Evolutionary conservation across 1,140 invertebrate genomes (phyloP).

Genomic region (Tenebrio molitor): DNA sequence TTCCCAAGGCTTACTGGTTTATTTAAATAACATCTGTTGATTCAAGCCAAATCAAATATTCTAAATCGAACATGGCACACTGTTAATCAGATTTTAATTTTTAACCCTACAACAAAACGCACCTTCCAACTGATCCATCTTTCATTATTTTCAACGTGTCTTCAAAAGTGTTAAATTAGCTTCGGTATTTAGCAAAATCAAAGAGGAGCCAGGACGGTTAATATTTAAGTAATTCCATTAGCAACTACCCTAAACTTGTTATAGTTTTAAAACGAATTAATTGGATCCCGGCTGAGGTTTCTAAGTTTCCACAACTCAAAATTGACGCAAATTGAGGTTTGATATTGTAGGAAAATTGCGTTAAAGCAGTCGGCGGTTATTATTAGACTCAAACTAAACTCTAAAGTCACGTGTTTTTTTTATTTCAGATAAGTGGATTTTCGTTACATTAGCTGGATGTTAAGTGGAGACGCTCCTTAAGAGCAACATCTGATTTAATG

Average conservation of each 20-base stretch:
- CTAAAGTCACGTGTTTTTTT: not conserved
- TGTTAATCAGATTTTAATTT: not conserved
- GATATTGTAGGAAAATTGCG: slow-evolving; percentile 1
- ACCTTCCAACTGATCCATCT: not conserved
- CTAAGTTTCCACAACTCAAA: slow-evolving; percentile 27
- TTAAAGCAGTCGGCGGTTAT: slow-evolving; percentile 2
- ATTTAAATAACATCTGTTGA: not conserved
- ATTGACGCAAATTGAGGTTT: slow-evolving; percentile 6
- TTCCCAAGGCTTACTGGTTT: no score
- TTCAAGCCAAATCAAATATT: not conserved
- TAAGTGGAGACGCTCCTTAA: not conserved
- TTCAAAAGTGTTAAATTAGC: not conserved
- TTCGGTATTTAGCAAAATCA: slow-evolving; percentile 2
- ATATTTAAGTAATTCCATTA: slow-evolving; percentile 42
- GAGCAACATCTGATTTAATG: slow-evolving; percentile 22
- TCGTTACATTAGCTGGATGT: not conserved
- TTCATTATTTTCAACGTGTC: not conserved
- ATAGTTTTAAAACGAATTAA: slow-evolving; percentile 34
- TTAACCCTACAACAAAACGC: not conserved
- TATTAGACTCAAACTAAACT: slow-evolving; percentile 3
- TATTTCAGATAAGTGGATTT: slow-evolving; percentile 8
- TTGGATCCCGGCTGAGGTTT: slow-evolving; percentile 1
- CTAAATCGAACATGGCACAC: not conserved
- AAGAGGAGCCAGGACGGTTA: slow-evolving; percentile 18
- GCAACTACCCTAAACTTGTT: slow-evolving; percentile 38